These are phyloP conservation scores for Hydractinia symbiolongicarpus DNA, from an alignment of 30 jellyfish, hydroid and myxozoan species.

Conservation along the genomic window DNA sequence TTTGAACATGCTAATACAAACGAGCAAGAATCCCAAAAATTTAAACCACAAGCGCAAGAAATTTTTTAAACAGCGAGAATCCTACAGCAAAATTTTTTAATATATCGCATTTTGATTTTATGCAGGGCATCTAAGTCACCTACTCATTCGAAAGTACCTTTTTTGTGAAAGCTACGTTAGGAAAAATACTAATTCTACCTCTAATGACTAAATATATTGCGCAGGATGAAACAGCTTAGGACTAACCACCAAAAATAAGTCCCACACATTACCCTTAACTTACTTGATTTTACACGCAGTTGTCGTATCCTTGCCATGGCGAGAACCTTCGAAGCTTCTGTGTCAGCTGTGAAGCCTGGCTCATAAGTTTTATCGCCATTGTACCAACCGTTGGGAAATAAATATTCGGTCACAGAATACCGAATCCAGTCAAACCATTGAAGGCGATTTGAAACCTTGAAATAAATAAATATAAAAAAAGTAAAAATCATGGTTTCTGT, in stretches of 20 bases:
- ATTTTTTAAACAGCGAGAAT: background rate
- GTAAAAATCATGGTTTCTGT: too few species aligned
- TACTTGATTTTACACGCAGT: constrained; percentile 64
- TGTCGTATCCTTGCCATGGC: constrained; percentile 76
- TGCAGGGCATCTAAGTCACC: background rate
- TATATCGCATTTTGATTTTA: background rate
- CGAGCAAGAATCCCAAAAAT: too few species aligned
- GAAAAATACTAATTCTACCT: background rate
- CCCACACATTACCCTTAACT: background rate
- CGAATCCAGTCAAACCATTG: constrained; percentile 44
- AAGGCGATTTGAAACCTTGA: constrained; percentile 27
- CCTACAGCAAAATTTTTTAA: background rate
- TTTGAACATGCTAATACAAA: too few species aligned
- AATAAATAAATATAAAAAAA: background rate
- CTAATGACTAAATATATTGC: background rate
- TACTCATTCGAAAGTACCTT: background rate
- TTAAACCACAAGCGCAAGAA: background rate
- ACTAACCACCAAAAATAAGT: background rate
- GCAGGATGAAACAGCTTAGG: background rate
- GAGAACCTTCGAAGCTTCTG: constrained; percentile 51
- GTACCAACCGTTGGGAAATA: constrained; percentile 53
- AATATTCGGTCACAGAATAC: constrained; percentile 28
- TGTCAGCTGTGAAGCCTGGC: constrained; percentile 52
- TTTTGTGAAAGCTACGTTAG: background rate
- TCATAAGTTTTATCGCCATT: constrained; percentile 44